Base-by-base conservation (phyloP, 2,797 vertebrate species). In the Pelodytes ibericus region DNA sequence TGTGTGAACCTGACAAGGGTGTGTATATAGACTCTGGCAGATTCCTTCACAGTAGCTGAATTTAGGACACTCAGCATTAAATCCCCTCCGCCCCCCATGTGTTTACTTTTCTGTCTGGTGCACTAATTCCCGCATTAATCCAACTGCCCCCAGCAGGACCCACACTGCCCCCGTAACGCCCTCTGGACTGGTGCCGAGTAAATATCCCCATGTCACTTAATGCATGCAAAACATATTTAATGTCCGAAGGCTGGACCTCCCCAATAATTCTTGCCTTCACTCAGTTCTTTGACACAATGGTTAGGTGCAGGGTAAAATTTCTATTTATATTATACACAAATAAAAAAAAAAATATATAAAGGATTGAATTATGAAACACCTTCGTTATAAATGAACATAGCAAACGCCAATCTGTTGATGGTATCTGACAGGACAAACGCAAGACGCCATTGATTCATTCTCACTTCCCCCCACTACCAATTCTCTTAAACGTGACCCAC, bases 371-470 rank as follows among this genome's bases (percentile, higher is more conserved):
- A 20, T 24, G n/a, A 53, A 53, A 53, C 5, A 24, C 20, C n/a
- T 24, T 53, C 16, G n/a, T 13, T 2, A 2, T 7, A 65, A 83
- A 81, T 83, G 86, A 82, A 84, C 74, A 84, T 30, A 47, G 25
- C 20, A 47, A 67, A 70, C 49, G 49, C 25, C 47, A 36, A 72
- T 44, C 67, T 61, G 33, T 68, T 47, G 61, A 69, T 53, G 53
- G 36, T 31, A 61, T 61, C 39, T 68, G 41, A 27, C 39, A 51
- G 58, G 20, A 16, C 1, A 44, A 16, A 44, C 13, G 1, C 2
- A 15, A 44, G 33, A 36, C 5, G 33, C 33, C 5, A 36, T 36
- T 36, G 33, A n/a, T n/a, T n/a, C n/a, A n/a, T n/a, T n/a, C n/a
- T n/a, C n/a, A n/a, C 36, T 13, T 13, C n/a, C n/a, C n/a, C 16